Evolutionary conservation across 2,797 vertebrate species (phyloP), one percentile per base, ranked within the genome.

Genomic region (Iguana delicatissima): DNA sequence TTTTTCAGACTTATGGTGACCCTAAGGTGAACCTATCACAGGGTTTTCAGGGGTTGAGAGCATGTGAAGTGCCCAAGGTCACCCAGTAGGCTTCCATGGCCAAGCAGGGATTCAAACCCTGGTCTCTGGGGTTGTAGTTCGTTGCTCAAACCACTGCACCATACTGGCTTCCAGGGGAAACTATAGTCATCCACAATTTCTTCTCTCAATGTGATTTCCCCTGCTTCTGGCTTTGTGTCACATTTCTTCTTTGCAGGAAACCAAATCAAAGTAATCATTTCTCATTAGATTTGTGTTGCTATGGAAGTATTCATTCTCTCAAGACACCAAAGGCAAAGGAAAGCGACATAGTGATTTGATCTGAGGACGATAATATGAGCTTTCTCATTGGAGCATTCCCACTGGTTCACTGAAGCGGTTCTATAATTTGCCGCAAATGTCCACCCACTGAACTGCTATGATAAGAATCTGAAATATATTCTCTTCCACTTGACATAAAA

Each of bases 271-370:
- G n/a, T 80, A 80, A 80, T 73, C 29, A 20, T 72, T 85, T 80
- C 67, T 79, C 74, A 80, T 85, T 59, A 79, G 59, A 22, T 80
- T 80, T 90, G 80, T 72, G 89, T 90, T 90, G 89, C 89, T 90
- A 90, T 90, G 89, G 84, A 86, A 90, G 84, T 90, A 57, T 72
- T 85, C 64, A 73, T 89, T 85, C 67, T 32, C 73, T 86, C 69
- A 86, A 80, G 80, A n/a, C 52, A 86, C 20, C 50, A 62, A 85
- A 90, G 76, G 2, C 77, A n/a, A 3, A 57, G 62, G 35, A 18
- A 89, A 80, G 50, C 42, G 29, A 55, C 59, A 52, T 52, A 69
- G 76, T 42, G 80, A 72, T 85, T 80, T 90, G 64, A 86, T 90
- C 80, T 80, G 35, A 80, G 77, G 67, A 69, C 67, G 52, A 85